These are phyloP conservation scores for Tetramorium alpestre DNA, from an alignment of 1,140 invertebrate genomes.

Conservation along the genomic window DNA sequence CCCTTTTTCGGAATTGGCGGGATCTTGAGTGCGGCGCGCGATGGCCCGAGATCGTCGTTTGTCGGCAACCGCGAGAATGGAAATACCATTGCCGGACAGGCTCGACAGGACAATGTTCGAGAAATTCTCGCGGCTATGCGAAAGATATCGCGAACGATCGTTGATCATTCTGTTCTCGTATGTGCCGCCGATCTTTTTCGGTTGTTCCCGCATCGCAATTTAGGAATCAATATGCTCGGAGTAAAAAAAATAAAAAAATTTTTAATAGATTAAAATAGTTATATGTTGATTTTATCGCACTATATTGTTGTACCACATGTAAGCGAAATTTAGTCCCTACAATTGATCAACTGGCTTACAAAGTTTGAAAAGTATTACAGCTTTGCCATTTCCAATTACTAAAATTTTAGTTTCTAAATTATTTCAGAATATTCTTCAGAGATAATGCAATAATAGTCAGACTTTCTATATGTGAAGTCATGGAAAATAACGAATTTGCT, in stretches of 20 bases:
- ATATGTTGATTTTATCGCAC: background rate
- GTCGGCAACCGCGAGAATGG: constrained; percentile 72
- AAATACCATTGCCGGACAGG: constrained; percentile 68
- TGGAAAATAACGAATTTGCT: background rate
- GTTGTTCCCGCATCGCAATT: background rate
- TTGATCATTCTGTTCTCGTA: constrained; percentile 68
- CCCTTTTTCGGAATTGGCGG: constrained; percentile 64
- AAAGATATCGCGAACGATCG: constrained; percentile 61
- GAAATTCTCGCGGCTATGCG: constrained; percentile 67
- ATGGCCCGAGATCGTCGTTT: constrained; percentile 70
- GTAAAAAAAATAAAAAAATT: background rate
- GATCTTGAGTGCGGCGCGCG: background rate
- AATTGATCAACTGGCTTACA: background rate
- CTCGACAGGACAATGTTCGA: constrained; percentile 72
- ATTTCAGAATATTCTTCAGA: background rate
- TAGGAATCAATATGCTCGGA: background rate
- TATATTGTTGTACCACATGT: background rate
- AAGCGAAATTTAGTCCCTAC: background rate
- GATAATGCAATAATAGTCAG: too few relatives aligned
- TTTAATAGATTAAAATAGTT: background rate
- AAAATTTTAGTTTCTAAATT: too few relatives aligned
- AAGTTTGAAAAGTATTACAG: background rate
- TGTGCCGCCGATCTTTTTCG: constrained; percentile 39
- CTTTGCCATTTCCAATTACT: background rate
- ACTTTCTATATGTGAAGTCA: background rate